Evolutionary conservation across 2,797 vertebrate genomes (phyloP), one percentile per base, ranked within the genome.

Genomic region (Clarias pachynema): DNA sequence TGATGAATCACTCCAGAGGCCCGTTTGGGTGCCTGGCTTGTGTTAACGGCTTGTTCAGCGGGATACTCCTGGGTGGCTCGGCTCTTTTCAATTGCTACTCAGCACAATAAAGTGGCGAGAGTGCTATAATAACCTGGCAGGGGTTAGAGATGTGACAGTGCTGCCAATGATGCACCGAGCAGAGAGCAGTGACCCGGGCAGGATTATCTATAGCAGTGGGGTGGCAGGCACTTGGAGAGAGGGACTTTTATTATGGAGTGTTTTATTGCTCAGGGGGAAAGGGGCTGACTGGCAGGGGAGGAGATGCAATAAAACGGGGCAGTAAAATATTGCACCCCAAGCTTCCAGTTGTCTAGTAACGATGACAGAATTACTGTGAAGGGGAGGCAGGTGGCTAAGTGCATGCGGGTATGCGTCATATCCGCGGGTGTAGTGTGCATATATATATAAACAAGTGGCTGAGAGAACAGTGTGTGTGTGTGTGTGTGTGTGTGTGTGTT

Each of bases 191-290:
- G 92, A 93, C 92, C 92, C 87, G 87, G 91, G 90, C 91, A 91
- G 94, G 93, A 94, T 95, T 94, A 94, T 93, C 93, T 93, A 87
- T 91, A 90, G 93, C 91, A 88, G 90, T 91, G 90, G 91, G 92
- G 92, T 89, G 90, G 91, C 92, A 92, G 92, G 91, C 90, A 93
- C 92, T 91, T 88, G 85, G 90, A 93, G 93, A 91, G 89, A 79
- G 91, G 86, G 89, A 90, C 92, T 95, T 95, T 94, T 94, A 94
- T 95, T 95, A 94, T 94, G 93, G 92, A 93, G 92, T 94, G 93
- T 94, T 95, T 95, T 95, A 95, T 94, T 94, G 93, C 92, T 92
- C 93, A 91, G 87, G 89, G 91, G 91, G 93, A 93, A 91, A 92
- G 91, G 92, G 92, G 91, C 89, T 93, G 92, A 92, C 93, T 93